These are phyloP conservation scores for Clarias fuscus DNA, from an alignment of 2,797 vertebrate genomes.

Conservation along the genomic window DNA sequence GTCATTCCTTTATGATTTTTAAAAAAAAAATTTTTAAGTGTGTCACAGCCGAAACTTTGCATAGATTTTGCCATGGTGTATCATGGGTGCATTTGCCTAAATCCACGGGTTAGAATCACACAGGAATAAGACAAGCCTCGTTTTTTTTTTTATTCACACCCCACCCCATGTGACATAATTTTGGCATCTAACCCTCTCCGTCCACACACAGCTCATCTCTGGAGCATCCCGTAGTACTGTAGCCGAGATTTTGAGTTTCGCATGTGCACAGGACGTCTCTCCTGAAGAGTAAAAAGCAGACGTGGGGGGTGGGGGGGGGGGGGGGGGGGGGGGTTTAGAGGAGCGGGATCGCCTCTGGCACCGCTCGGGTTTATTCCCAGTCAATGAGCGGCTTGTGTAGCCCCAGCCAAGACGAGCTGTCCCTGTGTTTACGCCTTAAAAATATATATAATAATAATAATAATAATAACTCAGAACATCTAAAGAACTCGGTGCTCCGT, in stretches of 20 bases:
- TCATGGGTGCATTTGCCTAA: no score
- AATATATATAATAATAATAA: not conserved
- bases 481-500: constrained; percentile 43
- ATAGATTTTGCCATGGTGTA: no score
- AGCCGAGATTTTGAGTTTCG: constrained; percentile 26
- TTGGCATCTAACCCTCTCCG: not conserved
- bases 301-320: no score
- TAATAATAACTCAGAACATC: constrained; percentile 26
- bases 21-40: not conserved
- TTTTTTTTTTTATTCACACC: not conserved
- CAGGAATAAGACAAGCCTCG: no score
- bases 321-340: no score
- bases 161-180: not conserved
- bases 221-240: not conserved
- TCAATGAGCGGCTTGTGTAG: constrained; percentile 28
- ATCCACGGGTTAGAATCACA: not conserved
- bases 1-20: not conserved
- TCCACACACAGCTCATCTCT: not conserved
- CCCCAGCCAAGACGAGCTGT: constrained; percentile 31
- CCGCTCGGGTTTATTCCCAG: constrained; percentile 31
- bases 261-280: constrained; percentile 27
- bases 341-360: constrained; percentile 37
- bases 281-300: not conserved
- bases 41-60: not conserved
- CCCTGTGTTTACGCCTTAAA: constrained; percentile 38